phyloP scores from a whole-genome alignment of 1,140 invertebrate species.

The Chironomus tepperi region DNA sequence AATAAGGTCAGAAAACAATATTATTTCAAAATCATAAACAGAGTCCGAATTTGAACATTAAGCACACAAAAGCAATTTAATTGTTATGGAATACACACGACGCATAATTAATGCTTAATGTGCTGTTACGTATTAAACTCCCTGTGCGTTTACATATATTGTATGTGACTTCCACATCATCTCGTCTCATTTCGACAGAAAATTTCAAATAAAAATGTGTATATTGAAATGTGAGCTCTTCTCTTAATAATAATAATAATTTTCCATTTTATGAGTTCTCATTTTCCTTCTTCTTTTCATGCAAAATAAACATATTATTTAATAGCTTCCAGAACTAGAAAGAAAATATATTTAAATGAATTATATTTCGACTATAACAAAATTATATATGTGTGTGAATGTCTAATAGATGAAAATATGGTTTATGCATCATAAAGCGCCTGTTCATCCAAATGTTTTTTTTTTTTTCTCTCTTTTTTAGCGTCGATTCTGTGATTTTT shows the following conservation, averaged over 20 bases:
- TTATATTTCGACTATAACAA: background rate
- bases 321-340: constrained; percentile 12
- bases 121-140: background rate
- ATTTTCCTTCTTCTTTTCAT: constrained; percentile 8
- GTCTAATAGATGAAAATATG: background rate
- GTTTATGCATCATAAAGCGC: constrained; percentile 8
- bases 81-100: constrained; percentile 8
- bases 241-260: constrained; percentile 10
- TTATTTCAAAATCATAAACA: background rate
- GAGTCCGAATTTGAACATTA: background rate
- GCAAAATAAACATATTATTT: constrained; percentile 14
- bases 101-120: constrained; percentile 23
- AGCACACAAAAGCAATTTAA: background rate
- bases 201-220: background rate
- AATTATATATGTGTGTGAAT: background rate
- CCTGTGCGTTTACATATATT: background rate
- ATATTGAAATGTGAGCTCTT: background rate
- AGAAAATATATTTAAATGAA: background rate
- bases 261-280: constrained; percentile 8
- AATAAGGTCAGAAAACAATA: background rate
- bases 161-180: background rate
- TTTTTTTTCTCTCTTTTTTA: too few species aligned
- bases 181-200: too few species aligned
- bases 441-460: background rate
- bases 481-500: background rate